phyloP scores from a whole-genome alignment of 92 coral and sea anemone species.

The Epizoanthus rinbou region DNA sequence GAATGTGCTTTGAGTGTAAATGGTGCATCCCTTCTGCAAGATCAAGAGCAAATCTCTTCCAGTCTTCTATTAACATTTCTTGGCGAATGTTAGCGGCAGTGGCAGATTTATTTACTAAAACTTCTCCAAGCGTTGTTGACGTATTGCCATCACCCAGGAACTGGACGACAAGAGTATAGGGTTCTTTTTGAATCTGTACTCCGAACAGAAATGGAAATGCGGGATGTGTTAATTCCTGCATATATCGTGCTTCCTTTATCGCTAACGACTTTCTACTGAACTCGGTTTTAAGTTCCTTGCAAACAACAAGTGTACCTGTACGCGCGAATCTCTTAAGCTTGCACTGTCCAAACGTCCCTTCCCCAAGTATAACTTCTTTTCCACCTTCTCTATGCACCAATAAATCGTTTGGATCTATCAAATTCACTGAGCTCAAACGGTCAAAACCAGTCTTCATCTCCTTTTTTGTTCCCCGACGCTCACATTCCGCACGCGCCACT shows the following conservation, averaged over 20 bases:
- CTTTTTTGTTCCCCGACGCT: background rate
- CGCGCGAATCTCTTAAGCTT: background rate
- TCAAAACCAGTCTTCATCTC: background rate
- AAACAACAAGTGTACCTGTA: background rate
- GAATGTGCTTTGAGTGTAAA: background rate
- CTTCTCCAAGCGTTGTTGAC: too few species aligned
- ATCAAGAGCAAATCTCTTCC: background rate
- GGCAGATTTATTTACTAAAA: too few species aligned
- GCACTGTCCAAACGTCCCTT: slow-evolving; percentile 1
- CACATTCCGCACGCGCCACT: background rate
- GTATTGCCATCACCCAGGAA: too few species aligned
- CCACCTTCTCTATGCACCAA: background rate
- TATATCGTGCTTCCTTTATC: too few species aligned
- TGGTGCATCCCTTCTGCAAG: slow-evolving; percentile 5
- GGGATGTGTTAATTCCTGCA: too few species aligned
- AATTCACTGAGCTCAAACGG: background rate
- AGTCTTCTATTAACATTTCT: background rate
- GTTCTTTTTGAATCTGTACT: too few species aligned
- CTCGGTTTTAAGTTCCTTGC: background rate
- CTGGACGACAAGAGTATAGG: too few species aligned
- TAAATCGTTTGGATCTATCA: background rate
- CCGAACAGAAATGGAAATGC: too few species aligned
- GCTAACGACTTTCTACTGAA: background rate
- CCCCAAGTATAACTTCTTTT: background rate
- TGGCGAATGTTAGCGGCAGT: too few species aligned